Conservation (phyloP, 2,888 invertebrate genomes). For the Eurois occulta region DNA sequence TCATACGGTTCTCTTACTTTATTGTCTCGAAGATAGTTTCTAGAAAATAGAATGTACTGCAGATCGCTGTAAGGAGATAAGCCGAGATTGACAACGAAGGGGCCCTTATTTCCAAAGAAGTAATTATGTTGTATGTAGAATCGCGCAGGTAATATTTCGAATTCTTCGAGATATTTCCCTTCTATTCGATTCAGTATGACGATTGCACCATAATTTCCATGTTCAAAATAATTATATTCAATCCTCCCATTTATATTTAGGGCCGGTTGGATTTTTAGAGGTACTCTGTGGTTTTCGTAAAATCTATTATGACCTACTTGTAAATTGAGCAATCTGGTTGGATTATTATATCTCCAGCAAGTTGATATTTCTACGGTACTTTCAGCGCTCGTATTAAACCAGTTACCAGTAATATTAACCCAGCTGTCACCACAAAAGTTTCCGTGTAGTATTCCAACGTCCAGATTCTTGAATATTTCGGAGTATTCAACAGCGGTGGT, state of each 20-base stretch:
- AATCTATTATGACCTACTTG: slow-evolving; percentile 97
- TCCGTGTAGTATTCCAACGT: slow-evolving; percentile 97
- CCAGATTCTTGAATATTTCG: slow-evolving; percentile 96
- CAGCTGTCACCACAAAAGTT: slow-evolving; percentile 97
- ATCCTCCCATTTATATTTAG: slow-evolving; percentile 94
- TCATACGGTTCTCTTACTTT: slow-evolving; percentile 96
- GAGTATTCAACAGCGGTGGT: slow-evolving; percentile 97
- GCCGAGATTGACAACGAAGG: slow-evolving; percentile 96
- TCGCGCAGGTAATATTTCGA: slow-evolving; percentile 93
- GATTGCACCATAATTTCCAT: slow-evolving; percentile 95
- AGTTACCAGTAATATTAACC: slow-evolving; percentile 98
- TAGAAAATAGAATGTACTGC: slow-evolving; percentile 95
- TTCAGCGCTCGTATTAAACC: slow-evolving; percentile 94
- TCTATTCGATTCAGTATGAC: slow-evolving; percentile 94
- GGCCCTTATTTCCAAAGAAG: slow-evolving; percentile 96
- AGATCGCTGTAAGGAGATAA: slow-evolving; percentile 96
- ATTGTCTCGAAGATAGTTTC: slow-evolving; percentile 97
- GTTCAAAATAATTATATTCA: slow-evolving; percentile 97
- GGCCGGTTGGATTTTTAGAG: slow-evolving; percentile 95
- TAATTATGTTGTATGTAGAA: slow-evolving; percentile 96
- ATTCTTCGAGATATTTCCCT: slow-evolving; percentile 93
- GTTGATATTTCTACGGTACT: slow-evolving; percentile 95
- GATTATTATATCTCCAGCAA: slow-evolving; percentile 93
- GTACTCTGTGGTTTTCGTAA: slow-evolving; percentile 93
- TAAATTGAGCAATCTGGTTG: slow-evolving; percentile 90